Conservation (phyloP, 2,797 vertebrate genomes). For the Picus viridis region DNA sequence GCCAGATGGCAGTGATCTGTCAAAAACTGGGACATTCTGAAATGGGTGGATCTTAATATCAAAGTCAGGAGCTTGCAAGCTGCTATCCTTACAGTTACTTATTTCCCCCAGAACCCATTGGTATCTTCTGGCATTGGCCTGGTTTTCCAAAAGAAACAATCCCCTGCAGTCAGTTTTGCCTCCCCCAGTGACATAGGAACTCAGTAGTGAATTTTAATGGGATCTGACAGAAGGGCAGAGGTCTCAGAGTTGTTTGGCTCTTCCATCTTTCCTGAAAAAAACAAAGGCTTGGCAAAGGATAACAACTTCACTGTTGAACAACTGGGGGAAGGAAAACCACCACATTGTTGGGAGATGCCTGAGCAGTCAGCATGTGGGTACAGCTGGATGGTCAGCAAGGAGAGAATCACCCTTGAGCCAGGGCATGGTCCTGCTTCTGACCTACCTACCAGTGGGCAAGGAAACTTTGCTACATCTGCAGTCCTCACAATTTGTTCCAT, state of each 20-base stretch:
- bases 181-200: background rate
- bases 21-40: background rate
- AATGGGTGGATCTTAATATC: conserved; percentile 14
- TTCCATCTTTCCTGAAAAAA: conserved; percentile 4
- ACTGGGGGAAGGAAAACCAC: background rate
- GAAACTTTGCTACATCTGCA: background rate
- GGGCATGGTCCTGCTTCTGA: background rate
- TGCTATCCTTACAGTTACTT: conserved; percentile 8
- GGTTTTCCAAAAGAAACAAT: background rate
- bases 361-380: background rate
- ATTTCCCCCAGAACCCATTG: background rate
- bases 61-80: conserved; percentile 29
- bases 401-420: background rate
- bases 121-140: background rate
- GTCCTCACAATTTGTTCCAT: background rate
- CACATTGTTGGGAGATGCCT: background rate
- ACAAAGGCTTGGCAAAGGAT: background rate
- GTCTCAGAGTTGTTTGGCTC: background rate
- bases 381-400: background rate
- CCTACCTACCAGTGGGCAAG: background rate
- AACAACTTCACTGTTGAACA: background rate
- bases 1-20: conserved; percentile 45
- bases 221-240: background rate
- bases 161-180: background rate
- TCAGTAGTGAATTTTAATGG: background rate